Evolutionary conservation across 2,888 invertebrate species (phyloP).

Genomic region (Caenorhabditis wallacei): DNA sequence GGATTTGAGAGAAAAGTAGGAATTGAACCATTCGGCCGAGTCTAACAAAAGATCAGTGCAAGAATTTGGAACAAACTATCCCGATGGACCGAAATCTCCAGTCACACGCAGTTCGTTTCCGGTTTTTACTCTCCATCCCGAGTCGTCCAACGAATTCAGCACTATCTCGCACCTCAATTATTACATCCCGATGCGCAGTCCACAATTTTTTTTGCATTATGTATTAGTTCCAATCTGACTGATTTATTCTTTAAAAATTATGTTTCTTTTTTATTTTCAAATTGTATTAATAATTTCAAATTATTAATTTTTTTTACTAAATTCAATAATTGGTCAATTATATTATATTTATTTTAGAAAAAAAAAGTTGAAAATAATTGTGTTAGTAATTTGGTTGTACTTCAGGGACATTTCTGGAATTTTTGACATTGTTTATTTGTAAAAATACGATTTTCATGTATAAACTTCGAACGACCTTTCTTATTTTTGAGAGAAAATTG

Average conservation of each 20-base stretch:
- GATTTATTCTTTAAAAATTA: slow-evolving; percentile 11
- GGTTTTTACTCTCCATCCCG: slow-evolving; percentile 53
- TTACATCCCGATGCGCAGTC: slow-evolving; percentile 43
- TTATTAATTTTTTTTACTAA: too few species aligned
- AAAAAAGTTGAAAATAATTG: too few species aligned
- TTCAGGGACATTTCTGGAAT: too few species aligned
- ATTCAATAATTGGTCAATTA: too few species aligned
- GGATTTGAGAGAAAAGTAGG: slow-evolving; percentile 22
- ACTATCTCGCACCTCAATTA: slow-evolving; percentile 62
- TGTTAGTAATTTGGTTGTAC: too few species aligned
- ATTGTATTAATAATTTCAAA: background rate
- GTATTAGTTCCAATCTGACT: slow-evolving; percentile 42
- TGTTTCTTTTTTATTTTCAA: slow-evolving; percentile 6
- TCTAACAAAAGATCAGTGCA: slow-evolving; percentile 54
- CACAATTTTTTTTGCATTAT: slow-evolving; percentile 41
- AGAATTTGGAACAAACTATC: slow-evolving; percentile 38
- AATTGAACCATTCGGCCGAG: slow-evolving; percentile 18
- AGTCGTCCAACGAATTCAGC: slow-evolving; percentile 39
- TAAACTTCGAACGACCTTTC: too few species aligned
- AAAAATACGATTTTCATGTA: too few species aligned
- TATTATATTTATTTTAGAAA: too few species aligned
- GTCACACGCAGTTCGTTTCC: slow-evolving; percentile 54
- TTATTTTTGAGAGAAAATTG: too few species aligned
- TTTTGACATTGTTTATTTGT: too few species aligned
- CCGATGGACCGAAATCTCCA: slow-evolving; percentile 39